Evolutionary conservation across 2,113 vertebrate species (phyloP), one percentile per base, ranked within the genome.

Genomic region (Onychostoma macrolepis): DNA sequence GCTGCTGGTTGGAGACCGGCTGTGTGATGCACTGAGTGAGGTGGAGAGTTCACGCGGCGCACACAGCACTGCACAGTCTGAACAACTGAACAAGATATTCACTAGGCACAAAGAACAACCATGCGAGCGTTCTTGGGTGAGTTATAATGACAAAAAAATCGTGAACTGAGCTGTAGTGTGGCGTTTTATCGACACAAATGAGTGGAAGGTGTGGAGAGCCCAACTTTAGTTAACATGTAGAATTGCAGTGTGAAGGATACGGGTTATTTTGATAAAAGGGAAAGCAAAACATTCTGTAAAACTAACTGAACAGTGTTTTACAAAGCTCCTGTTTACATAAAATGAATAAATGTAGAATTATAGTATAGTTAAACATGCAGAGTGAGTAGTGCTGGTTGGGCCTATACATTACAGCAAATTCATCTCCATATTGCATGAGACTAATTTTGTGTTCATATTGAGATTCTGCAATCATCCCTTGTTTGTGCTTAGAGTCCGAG

Each of bases 81-180:
- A 56, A 76, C 15, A 50, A 41, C 26, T 48, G 2, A 41, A 38
- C 2, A 17, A 50, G 5, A 43, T n/a, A 28, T 21, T 33, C 38
- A 10, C 2, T 30, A 43, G 17, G 28, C 24, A 61, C 26, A 43
- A 53, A 28, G 28, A 36, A 13, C 6, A 63, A 86, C 38, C 12
- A 89, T 89, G 88, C 61, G 84, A 56, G 63, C 83, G 69, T 24
- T 87, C 1, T 15, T 87, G 9, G 86, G 88, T 89, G 48, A 89
- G 88, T 86, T 61, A 10, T 21, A 45, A 10, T 82, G 38, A 67
- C 9, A 67, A 33, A 53, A 33, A 53, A 53, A 24, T 3, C 28
- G 8, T 28, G 9, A 53, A 28, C 3, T 53, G 28, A 10, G 7
- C 43, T 28, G 7, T 77, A 50, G 26, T 30, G 13, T 30, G 26